Base-by-base conservation (phyloP, 2,797 vertebrate genomes). In the Danionella dracula region DNA sequence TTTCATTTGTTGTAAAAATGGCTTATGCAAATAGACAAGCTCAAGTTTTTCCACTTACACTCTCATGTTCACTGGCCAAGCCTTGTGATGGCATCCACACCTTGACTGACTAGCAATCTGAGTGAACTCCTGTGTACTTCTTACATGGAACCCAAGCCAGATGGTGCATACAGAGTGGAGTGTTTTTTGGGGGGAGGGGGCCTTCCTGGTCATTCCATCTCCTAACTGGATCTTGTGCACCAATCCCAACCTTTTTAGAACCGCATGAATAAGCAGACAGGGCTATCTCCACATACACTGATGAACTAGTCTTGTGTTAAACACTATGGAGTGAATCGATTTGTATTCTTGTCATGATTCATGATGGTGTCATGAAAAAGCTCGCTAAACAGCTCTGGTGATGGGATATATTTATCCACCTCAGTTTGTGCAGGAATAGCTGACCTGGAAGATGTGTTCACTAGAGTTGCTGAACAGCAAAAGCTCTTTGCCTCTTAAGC, bases 401-500 rank as follows among this genome's bases (percentile, higher is more conserved):
- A 21, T 16, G 53, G 68, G 78, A 75, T 81, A 77, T 71, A 81
- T 83, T 78, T 84, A 78, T 60, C 64, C 57, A 35, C 21, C 45
- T 71, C 62, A 60, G 68, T 50, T 16, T n/a, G 55, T 41, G 73
- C 74, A 50, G 58, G 83, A 86, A 87, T 86, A 85, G 84, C 78
- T 76, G 72, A 76, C 66, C 75, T 76, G 69, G 71, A 71, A 59
- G 61, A 73, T 44, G 57, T 27, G 71, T 46, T 10, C 58, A 48
- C 32, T 41, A 67, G 75, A 72, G 70, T n/a, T 86, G 87, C 87
- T 85, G 84, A 85, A 81, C 66, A 46, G 57, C 63, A 74, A 67
- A 70, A 76, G 69, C 73, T 75, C 51, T 29, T 15, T 20, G 67
- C 81, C 78, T 73, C 80, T 77, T 72, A 81, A 58, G 58, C 61